Evolutionary conservation across 2,888 invertebrate genomes (phyloP).

Genomic region (Allacma fusca): DNA sequence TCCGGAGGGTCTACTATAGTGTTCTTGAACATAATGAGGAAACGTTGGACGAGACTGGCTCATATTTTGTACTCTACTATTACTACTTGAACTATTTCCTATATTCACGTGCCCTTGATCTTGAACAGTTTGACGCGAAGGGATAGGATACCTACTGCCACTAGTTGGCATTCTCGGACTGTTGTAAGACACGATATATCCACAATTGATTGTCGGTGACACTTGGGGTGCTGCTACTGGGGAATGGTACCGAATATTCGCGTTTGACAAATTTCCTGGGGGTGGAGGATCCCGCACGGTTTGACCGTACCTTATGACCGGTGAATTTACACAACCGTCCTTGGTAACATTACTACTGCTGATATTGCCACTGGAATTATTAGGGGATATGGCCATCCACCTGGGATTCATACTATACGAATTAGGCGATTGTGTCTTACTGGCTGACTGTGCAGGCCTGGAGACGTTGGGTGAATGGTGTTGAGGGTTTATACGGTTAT

Average conservation of each 20-base stretch:
- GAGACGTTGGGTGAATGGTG: constrained; percentile 10
- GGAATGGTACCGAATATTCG: constrained; percentile 17
- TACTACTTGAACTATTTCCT: constrained; percentile 2
- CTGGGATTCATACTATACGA: constrained; percentile 22
- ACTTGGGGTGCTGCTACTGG: constrained; percentile 4
- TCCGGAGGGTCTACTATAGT: constrained; percentile 27
- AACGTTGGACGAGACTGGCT: constrained; percentile 16
- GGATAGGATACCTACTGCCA: constrained; percentile 7
- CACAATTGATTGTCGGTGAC: constrained; percentile 15
- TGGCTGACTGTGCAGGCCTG: neutral
- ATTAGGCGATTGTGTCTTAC: constrained; percentile 15
- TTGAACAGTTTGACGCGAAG: neutral
- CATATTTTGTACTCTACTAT: constrained; percentile 27
- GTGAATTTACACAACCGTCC: constrained; percentile 1
- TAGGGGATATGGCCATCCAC: constrained; percentile 30
- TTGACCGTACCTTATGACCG: constrained; percentile 25
- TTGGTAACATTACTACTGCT: constrained; percentile 31
- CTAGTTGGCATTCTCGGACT: neutral
- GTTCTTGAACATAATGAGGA: constrained; percentile 9
- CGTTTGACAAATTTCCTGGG: neutral
- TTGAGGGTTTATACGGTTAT: constrained; percentile 29
- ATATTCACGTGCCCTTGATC: neutral
- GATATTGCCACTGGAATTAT: constrained; percentile 26
- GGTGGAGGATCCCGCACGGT: neutral
- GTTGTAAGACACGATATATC: constrained; percentile 12